Base-by-base conservation (phyloP, 2,888 invertebrate species). In the Furcula furcula region DNA sequence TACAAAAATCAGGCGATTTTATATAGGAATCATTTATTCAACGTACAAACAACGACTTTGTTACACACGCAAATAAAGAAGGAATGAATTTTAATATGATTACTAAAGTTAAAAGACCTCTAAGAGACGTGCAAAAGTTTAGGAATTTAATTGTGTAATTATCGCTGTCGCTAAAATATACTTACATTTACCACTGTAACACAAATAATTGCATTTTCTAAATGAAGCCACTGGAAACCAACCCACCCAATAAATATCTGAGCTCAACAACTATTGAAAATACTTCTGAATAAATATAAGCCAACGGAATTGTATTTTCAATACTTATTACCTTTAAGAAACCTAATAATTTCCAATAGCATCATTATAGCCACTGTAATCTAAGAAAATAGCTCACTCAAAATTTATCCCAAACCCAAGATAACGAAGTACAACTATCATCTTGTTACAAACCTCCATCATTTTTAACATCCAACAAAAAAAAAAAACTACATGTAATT, bases 11-110 rank as follows among this genome's bases (percentile, higher is more conserved):
- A 63, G 57, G 55, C 60, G 63, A 68, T 65, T 61, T 42, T 25
- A 43, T 36, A 35, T 29, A 49, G 45, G 31, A 51, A 39, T 50
- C 41, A 31, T 46, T 31, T 43, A 36, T 50, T 45, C 38, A 36
- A 65, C 54, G 49, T 28, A n/a, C 67, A 60, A 61, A 72, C 66
- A 70, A 71, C 58, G 75, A 74, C 70, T 74, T 76, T 53, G 65
- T 55, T 59, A 71, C 71, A 63, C 66, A 75, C 68, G 71, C 78
- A 80, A 73, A 77, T 70, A 71, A 70, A 72, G 64, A 75, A 85
- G 85, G 85, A 86, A 86, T 85, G 85, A 77, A 81, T 76, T 74
- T 49, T 63, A 64, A 62, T 70, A 67, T 64, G 54, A 61, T 51
- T 59, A 59, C 66, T 59, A 63, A 65, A 57, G 56, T 58, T n/a